phyloP scores from a whole-genome alignment of 2,113 vertebrate species.

The Eulemur rufifrons region DNA sequence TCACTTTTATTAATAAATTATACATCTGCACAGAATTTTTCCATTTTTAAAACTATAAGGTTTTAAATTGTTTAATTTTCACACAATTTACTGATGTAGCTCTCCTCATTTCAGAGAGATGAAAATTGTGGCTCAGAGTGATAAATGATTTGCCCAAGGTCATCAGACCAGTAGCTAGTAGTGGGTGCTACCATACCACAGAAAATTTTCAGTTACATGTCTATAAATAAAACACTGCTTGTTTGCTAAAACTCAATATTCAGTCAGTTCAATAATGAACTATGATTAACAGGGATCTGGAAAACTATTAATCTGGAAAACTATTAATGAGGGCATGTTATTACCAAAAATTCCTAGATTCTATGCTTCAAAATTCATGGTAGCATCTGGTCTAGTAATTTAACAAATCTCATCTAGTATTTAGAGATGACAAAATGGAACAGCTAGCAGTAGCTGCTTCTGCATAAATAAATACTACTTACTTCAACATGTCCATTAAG shows the following conservation, averaged over 20 bases:
- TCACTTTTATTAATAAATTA: not conserved
- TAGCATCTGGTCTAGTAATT: not conserved
- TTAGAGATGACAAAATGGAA: not conserved
- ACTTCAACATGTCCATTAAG: conserved; percentile 1
- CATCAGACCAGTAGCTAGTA: not conserved
- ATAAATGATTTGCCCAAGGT: not conserved
- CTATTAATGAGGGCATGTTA: not conserved
- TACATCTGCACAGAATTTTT: not conserved
- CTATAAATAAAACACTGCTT: not conserved
- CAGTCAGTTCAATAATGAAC: not conserved
- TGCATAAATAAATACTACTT: not conserved
- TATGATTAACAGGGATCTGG: not conserved
- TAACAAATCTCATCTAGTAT: not conserved
- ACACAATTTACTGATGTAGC: not conserved
- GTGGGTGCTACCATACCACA: not conserved
- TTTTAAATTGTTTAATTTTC: not conserved
- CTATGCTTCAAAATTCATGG: not conserved
- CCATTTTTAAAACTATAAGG: not conserved
- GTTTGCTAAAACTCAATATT: not conserved
- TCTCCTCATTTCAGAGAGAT: not conserved
- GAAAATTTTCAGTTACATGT: conserved; percentile 1
- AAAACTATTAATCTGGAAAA: not conserved
- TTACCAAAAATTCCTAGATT: not conserved
- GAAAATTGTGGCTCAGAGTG: not conserved
- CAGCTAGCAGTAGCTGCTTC: not conserved